phyloP scores from a whole-genome alignment of 1,140 invertebrate species.

The Coenobita brevimanus region DNA sequence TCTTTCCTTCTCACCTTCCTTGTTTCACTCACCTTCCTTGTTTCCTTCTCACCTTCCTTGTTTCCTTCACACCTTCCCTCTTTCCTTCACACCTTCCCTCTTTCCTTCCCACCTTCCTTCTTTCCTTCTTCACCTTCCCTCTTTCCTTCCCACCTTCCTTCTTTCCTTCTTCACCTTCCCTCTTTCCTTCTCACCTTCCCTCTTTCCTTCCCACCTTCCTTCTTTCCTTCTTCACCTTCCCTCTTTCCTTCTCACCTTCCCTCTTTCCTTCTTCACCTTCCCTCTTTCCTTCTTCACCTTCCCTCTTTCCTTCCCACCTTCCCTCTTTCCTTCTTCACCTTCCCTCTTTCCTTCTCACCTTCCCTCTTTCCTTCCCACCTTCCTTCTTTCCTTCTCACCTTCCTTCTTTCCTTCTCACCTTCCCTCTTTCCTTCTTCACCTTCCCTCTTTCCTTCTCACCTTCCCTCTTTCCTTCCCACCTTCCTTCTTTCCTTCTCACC shows the following conservation, averaged over 20 bases:
- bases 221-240: slow-evolving; percentile 12
- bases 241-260: too few relatives aligned
- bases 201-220: slow-evolving; percentile 8
- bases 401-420: too few relatives aligned
- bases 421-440: too few relatives aligned
- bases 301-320: not conserved
- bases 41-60: not conserved
- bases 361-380: too few relatives aligned
- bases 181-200: slow-evolving; percentile 10
- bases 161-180: not conserved
- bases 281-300: not conserved
- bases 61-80: not conserved
- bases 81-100: not conserved
- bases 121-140: not conserved
- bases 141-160: not conserved
- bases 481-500: too few relatives aligned
- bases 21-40: not conserved
- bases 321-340: too few relatives aligned
- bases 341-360: too few relatives aligned
- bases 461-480: too few relatives aligned
- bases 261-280: not conserved
- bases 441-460: too few relatives aligned
- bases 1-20: not conserved
- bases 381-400: too few relatives aligned
- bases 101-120: not conserved